A percentile compares a stretch with the other conserved stretches of the same genome.
These are phyloP conservation scores for Dichetophora obliterata DNA, from an alignment of 2,888 invertebrate genomes.

Conservation along the genomic window DNA sequence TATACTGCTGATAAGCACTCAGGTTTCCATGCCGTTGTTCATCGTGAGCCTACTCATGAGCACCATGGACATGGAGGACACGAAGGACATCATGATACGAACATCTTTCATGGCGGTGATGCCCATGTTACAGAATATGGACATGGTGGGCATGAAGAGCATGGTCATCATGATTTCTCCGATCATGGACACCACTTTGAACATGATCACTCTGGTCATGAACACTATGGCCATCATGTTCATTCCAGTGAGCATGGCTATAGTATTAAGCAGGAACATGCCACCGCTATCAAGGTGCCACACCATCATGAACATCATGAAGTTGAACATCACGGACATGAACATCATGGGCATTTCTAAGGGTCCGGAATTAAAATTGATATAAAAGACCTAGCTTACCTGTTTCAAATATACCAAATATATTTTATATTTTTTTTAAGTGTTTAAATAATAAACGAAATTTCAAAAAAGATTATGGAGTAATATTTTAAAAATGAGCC, in stretches of 20 bases:
- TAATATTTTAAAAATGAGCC: too few species aligned
- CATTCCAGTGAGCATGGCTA: conserved; percentile 51
- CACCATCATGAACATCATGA: conserved; percentile 36
- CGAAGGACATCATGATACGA: conserved; percentile 31
- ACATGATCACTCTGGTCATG: conserved; percentile 11
- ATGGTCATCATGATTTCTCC: background rate
- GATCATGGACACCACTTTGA: conserved; percentile 7
- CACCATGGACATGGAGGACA: conserved; percentile 46
- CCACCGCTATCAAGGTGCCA: conserved; percentile 38
- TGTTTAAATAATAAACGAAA: background rate
- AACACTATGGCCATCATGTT: background rate
- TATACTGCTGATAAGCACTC: conserved; percentile 62
- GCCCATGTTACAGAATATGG: conserved; percentile 45
- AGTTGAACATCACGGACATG: conserved; percentile 38
- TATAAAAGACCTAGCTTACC: background rate
- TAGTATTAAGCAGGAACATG: conserved; percentile 57
- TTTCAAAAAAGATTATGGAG: background rate
- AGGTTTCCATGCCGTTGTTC: conserved; percentile 59
- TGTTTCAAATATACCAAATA: conserved; percentile 27
- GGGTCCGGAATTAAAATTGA: background rate
- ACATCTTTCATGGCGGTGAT: conserved; percentile 44
- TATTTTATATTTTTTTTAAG: background rate
- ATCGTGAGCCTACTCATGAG: conserved; percentile 55
- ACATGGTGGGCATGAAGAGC: conserved; percentile 12
- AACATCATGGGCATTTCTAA: conserved; percentile 21